Evolutionary conservation across 2,888 invertebrate species (phyloP), one percentile per base, ranked within the genome.

Genomic region (Cyrtodaria siliqua): DNA sequence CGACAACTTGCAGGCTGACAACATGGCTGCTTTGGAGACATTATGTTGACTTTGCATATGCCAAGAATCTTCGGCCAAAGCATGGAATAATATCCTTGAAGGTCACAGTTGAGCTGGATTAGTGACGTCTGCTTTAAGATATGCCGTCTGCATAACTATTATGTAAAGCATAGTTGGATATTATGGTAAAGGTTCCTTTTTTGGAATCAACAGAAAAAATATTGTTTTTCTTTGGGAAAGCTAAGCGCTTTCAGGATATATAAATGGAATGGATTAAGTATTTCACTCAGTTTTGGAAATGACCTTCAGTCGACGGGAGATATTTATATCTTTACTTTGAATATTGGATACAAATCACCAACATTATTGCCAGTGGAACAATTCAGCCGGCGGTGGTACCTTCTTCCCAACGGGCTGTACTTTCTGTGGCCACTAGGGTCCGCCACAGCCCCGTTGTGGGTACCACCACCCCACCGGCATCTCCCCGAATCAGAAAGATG

Each of bases 301-400:
- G 27, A 40, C 27, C 40, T 55, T 27, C 42, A 64, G 55, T 53
- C 14, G 2, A 24, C 40, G 18, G 44, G 55, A 12, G 40, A 29
- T 44, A 24, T 49, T 24, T 44, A 24, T 49, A 14, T 60, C 16
- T 55, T 55, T 42, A 40, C 2, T 44, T 29, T 44, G 24, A 27
- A 26, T 42, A 18, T 26, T 55, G 42, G 55, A 33, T 29, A 20
- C 16, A 16, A 16, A 16, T 60, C 72, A 44, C 60, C 77, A 59
- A 40, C 77, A 74, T 59, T 75, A 78, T 73, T 75, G 74, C 75
- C 63, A 79, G 68, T 50, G 62, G 68, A 52, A 50, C 75, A 27
- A 60, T 70, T 44, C 60, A 59, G 29, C 44, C 52, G 73, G 68
- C 73, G 73, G 71, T 73, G 73, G 76, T 67, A 40, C 76, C 80